Conservation (phyloP, 2,888 invertebrate species). For the Oscheius sp. region DNA sequence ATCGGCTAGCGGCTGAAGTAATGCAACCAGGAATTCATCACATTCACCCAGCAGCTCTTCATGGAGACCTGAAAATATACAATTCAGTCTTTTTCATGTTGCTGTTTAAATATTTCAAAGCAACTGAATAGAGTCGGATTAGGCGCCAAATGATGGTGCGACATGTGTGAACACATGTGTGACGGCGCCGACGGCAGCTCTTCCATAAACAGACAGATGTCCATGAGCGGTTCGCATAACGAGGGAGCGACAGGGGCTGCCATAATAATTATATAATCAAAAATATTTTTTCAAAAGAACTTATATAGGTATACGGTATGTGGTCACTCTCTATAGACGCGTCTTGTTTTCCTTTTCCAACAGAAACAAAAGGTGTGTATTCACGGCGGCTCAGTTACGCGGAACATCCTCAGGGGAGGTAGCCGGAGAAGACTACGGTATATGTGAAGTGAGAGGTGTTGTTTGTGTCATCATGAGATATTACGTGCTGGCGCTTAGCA, state of each 20-base stretch:
- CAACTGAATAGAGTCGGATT: constrained; percentile 12
- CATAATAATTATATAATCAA: constrained; percentile 6
- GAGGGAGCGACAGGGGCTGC: not conserved
- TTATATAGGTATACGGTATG: not conserved
- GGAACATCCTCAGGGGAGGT: no score
- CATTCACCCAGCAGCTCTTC: constrained; percentile 47
- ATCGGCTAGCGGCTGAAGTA: constrained; percentile 58
- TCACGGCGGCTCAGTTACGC: not conserved
- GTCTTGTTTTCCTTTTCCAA: not conserved
- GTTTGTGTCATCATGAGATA: constrained; percentile 34
- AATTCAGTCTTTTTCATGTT: no score
- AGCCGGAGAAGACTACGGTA: no score
- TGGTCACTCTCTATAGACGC: not conserved
- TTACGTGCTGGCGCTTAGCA: constrained; percentile 24
- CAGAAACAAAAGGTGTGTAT: constrained; percentile 16
- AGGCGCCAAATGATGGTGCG: constrained; percentile 16
- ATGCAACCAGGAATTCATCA: constrained; percentile 56
- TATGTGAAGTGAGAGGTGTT: constrained; percentile 19
- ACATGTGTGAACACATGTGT: constrained; percentile 30
- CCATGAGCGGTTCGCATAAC: constrained; percentile 4
- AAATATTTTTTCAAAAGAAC: no score
- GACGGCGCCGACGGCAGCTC: constrained; percentile 22
- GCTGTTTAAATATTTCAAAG: not conserved
- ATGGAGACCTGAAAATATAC: constrained; percentile 53
- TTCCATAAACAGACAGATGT: constrained; percentile 27